Evolutionary conservation across 2,797 vertebrate species (phyloP), one percentile per base, ranked within the genome.

Genomic region (Cynopterus sphinx): DNA sequence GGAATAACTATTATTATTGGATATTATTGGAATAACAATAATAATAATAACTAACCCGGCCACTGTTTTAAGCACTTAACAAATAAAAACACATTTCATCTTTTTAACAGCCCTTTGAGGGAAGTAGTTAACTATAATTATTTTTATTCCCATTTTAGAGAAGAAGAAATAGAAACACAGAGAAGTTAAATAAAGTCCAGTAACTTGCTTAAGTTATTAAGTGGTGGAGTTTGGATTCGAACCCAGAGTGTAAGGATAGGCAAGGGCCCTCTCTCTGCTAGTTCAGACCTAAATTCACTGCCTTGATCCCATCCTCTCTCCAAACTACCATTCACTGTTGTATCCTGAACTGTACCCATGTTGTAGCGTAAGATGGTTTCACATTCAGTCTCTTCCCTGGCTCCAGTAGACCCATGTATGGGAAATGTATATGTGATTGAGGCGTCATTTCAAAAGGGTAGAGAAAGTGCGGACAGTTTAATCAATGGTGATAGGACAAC

Each of bases 21-120:
- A 49, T 73, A 28, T 92, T 84, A 67, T 31, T 92, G 77, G 36
- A 75, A 33, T 93, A 84, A 96, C 43, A 73, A 59, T 74, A 83
- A 41, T 87, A n/a, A 22, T 71, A 68, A 61, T 73, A 63, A 92
- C 59, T 92, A 92, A 81, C 87, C 39, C 63, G 93, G 87, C 65
- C 57, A 63, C 81, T 91, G 46, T 88, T 91, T 91, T 90, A 94
- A 95, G 91, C 78, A 94, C 67, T 95, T 95, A 17, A 84, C 84
- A 92, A 87, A 93, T 93, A 96, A 88, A 95, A 95, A 81, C 33
- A 93, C 81, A 93, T 91, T 96, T 85, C 77, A 91, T 96, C 70
- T 94, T 95, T 95, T 84, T 85, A 90, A 94, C 73, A 93, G 49
- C 75, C 21, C 74, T 96, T 96, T 86, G 86, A 95, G 78, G 88